These are phyloP conservation scores for Azorinus chamasolen DNA, from an alignment of 2,888 invertebrate species.

Conservation along the genomic window DNA sequence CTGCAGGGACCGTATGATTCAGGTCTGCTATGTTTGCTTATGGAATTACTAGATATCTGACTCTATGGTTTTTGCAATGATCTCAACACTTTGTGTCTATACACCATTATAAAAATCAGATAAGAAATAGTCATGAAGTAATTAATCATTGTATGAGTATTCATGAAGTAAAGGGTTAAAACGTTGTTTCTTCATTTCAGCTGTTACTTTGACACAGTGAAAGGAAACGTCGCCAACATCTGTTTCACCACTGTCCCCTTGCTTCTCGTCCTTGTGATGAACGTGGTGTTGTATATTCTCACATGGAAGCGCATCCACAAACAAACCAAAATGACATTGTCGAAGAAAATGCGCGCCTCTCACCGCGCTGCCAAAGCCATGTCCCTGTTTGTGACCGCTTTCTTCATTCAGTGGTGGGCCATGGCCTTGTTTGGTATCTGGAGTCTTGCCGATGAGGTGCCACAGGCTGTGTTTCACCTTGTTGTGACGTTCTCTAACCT, in stretches of 20 bases:
- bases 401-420: conserved; percentile 69
- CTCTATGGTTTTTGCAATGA: too few relatives aligned
- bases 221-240: conserved; percentile 56
- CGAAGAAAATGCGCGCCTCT: conserved; percentile 46
- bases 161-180: too few relatives aligned
- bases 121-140: too few relatives aligned
- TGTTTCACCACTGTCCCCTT: conserved; percentile 62
- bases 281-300: conserved; percentile 57
- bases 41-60: too few relatives aligned
- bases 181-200: too few relatives aligned
- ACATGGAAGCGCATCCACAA: conserved; percentile 63
- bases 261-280: conserved; percentile 47
- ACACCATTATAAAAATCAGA: too few relatives aligned
- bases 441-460: conserved; percentile 47
- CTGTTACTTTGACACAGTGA: conserved; percentile 66
- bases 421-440: conserved; percentile 63
- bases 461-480: conserved; percentile 57
- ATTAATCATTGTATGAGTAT: too few relatives aligned
- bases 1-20: too few relatives aligned
- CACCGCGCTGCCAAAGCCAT: conserved; percentile 66
- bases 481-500: conserved; percentile 66
- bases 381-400: conserved; percentile 65
- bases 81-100: too few relatives aligned
- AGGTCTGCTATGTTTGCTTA: too few relatives aligned
- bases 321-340: conserved; percentile 19